Evolutionary conservation across 2,888 invertebrate species (phyloP), one percentile per base, ranked within the genome.

Genomic region (Ligdia adustata): DNA sequence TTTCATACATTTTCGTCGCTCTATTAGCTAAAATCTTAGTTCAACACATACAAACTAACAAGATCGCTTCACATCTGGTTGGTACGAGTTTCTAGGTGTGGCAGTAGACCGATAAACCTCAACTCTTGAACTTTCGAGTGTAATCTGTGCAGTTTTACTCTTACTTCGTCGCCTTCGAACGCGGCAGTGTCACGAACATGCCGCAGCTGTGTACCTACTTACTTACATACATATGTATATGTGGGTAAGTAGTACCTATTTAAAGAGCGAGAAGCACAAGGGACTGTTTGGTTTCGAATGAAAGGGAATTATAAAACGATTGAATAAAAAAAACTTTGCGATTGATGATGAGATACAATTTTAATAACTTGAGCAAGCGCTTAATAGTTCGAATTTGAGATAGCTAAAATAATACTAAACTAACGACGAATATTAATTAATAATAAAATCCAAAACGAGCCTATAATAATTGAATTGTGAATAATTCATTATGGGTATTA

Each of bases 81-180:
- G n/a, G n/a, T n/a, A n/a, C n/a, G n/a, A 16, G 5, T 16, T 4
- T 16, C 22, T 22, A 34, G 35, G 24, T 15, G 35, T 26, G 15
- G 16, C 27, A 16, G 9, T 2, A 9, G 7, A 13, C 24, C 22
- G 41, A 33, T 33, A 42, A 37, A 27, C 16, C 15, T 16, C 9
- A 18, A 27, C 16, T 16, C 27, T 7, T 11, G 15, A 37, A 37
- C 27, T 37, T 15, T 26, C 16, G 27, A 35, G 24, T 26, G 35
- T 26, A 35, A 35, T 35, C 35, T 9, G 1, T n/a, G 26, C 6
- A 27, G 15, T 37, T 15, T 9, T 37, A 16, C 37, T 27, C 18
- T 9, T 37, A 16, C 37, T 27, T 27, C 16, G 27, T 16, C 27
- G 37, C 37, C 27, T 27, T 11, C 27, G 3, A n/a, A 22, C 22